These are phyloP conservation scores for Tapera naevia DNA, from an alignment of 2,797 vertebrate species.

Conservation along the genomic window DNA sequence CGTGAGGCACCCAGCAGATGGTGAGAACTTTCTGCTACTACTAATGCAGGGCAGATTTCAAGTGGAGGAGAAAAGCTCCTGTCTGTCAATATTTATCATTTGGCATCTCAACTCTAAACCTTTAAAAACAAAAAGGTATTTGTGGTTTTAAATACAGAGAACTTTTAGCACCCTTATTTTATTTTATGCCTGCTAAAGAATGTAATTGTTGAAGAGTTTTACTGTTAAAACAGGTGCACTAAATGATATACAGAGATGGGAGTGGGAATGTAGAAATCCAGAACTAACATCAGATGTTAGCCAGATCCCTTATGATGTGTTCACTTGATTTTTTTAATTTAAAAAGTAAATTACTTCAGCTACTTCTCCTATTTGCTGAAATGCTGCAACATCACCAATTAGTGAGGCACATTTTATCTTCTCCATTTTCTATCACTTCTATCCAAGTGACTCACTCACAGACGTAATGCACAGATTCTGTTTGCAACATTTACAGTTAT, in stretches of 20 bases:
- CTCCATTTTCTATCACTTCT: neutral
- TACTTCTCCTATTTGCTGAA: neutral
- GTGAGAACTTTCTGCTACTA: neutral
- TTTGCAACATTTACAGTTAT: slow-evolving; percentile 26
- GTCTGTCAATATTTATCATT: neutral
- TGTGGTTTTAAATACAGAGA: neutral
- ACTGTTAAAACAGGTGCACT: neutral
- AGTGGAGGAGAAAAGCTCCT: neutral
- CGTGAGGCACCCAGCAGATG: neutral
- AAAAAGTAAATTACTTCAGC: neutral
- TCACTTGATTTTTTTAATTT: neutral
- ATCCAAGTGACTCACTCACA: slow-evolving; percentile 10
- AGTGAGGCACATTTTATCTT: neutral
- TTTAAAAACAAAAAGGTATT: neutral
- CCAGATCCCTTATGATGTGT: neutral
- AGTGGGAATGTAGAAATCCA: neutral
- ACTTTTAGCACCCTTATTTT: neutral
- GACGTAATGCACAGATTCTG: neutral
- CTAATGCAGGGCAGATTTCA: neutral
- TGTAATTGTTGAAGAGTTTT: neutral
- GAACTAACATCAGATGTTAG: neutral
- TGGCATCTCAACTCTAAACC: neutral
- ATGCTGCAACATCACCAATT: neutral
- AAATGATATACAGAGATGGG: neutral
- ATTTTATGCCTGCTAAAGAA: neutral